Evolutionary conservation across 1,140 invertebrate genomes (phyloP).

Genomic region (Conus ventricosus): DNA sequence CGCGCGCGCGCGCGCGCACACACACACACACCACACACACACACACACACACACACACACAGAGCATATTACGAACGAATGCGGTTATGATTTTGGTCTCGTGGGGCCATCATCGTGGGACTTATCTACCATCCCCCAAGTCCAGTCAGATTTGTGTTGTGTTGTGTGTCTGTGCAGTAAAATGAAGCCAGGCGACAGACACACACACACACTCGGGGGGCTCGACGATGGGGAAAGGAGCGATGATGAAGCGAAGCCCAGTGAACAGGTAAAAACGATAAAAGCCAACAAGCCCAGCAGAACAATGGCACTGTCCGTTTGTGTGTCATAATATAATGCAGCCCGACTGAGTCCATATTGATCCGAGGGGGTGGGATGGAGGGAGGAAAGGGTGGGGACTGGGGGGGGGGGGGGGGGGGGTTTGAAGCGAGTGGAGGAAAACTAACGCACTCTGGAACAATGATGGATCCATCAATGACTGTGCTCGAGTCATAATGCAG

Average conservation of each 20-base stretch:
- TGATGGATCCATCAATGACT: no score
- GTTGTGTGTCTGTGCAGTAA: no score
- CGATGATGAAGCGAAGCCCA: no score
- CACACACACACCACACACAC: no score
- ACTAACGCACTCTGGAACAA: no score
- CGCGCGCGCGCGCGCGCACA: no score
- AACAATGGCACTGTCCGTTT: not conserved
- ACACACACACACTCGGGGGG: slow-evolving; percentile 21
- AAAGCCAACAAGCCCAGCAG: not conserved
- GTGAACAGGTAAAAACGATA: not conserved
- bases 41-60: not conserved
- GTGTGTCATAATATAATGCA: not conserved
- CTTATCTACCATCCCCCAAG: no score
- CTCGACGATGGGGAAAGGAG: no score
- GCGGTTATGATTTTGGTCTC: not conserved
- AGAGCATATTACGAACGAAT: not conserved
- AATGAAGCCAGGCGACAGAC: not conserved
- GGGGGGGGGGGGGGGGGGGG: not conserved
- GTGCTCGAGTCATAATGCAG: no score
- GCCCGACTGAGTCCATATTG: not conserved
- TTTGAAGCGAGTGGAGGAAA: no score
- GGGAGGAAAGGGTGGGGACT: not conserved
- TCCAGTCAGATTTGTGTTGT: no score
- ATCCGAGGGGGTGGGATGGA: not conserved
- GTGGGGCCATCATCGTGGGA: no score